These are phyloP conservation scores for Oceanodroma tethys DNA, from an alignment of 2,113 vertebrate species.

Conservation along the genomic window DNA sequence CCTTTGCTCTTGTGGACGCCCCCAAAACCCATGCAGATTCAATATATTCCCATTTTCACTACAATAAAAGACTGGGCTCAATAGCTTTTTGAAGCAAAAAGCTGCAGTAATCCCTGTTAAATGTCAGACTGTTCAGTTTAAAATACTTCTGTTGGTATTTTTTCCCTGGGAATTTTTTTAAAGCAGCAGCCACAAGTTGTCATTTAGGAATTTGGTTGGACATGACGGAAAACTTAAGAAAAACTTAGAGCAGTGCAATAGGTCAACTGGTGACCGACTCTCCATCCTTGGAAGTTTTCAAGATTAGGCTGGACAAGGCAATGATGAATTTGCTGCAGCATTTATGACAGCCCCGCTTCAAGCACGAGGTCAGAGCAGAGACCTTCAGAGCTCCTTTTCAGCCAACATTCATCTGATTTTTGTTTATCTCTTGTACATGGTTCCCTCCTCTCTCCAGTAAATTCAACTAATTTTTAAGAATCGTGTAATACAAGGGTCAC, in stretches of 20 bases:
- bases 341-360: not conserved
- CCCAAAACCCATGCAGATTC: not conserved
- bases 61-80: not conserved
- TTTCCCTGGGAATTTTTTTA: not conserved
- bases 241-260: not conserved
- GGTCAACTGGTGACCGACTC: fast-evolving
- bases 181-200: not conserved
- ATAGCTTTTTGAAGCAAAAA: not conserved
- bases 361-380: not conserved
- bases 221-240: not conserved
- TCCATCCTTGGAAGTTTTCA: not conserved
- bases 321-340: not conserved
- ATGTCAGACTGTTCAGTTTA: not conserved
- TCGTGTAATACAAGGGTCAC: not conserved
- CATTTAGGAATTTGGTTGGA: not conserved
- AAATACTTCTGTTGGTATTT: not conserved
- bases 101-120: not conserved
- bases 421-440: not conserved
- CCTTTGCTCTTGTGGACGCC: not conserved
- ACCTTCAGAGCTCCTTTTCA: not conserved
- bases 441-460: not conserved
- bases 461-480: not conserved
- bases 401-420: not conserved
- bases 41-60: not conserved
- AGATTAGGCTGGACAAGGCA: not conserved